A percentile compares a stretch with the other conserved stretches of the same genome.
Conservation (phyloP, 92 coral and sea anemone genomes). For the Phenganax subtilis region DNA sequence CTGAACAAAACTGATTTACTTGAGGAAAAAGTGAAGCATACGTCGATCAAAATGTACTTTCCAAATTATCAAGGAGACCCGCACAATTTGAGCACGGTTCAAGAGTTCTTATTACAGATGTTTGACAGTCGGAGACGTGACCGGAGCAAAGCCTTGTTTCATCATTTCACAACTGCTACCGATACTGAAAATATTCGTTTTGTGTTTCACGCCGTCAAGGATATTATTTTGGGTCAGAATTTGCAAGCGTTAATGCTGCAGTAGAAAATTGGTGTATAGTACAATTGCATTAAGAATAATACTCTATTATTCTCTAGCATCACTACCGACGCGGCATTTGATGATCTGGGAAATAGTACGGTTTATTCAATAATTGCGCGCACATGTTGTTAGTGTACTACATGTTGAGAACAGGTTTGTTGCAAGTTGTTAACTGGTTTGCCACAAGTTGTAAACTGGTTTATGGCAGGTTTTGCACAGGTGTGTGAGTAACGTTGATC, state of each 20-base stretch:
- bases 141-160: constrained; percentile 90
- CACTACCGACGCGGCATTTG: too few relatives aligned
- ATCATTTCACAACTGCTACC: constrained; percentile 97
- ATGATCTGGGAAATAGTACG: too few relatives aligned
- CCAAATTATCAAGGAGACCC: constrained; percentile 96
- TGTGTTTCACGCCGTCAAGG: constrained; percentile 99
- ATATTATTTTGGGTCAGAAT: constrained; percentile 91
- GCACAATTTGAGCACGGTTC: constrained; percentile 84
- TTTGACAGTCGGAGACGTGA: constrained; percentile 97
- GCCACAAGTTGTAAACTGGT: too few relatives aligned
- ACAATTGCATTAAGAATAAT: too few relatives aligned
- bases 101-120: constrained; percentile 98
- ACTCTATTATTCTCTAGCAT: too few relatives aligned
- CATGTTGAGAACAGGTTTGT: too few relatives aligned
- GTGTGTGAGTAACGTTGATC: too few relatives aligned
- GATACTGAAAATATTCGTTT: constrained; percentile 99
- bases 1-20: constrained; percentile 97
- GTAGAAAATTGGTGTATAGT: constrained; percentile 40
- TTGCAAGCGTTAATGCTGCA: constrained; percentile 94
- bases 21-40: constrained; percentile 87
- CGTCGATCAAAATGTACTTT: constrained; percentile 87
- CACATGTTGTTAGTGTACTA: too few relatives aligned
- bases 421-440: too few relatives aligned
- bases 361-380: too few relatives aligned
- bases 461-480: too few relatives aligned